phyloP scores from a whole-genome alignment of 2,797 vertebrate species.

The Sylvia borin region DNA sequence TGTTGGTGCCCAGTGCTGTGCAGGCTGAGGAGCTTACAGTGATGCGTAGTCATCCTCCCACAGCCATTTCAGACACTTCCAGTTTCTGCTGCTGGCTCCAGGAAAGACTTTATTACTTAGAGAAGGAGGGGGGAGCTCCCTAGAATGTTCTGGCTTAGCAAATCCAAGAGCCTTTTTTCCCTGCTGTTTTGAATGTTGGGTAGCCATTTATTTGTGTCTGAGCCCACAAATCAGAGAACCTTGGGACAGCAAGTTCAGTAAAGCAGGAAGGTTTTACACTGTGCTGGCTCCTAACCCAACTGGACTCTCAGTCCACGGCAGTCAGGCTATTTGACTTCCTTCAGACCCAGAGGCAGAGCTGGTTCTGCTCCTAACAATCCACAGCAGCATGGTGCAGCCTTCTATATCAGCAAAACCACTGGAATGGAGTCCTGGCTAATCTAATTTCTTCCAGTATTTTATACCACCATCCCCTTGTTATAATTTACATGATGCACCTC shows the following conservation, averaged over 20 bases:
- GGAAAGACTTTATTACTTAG: background rate
- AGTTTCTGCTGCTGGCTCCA: background rate
- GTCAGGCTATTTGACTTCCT: background rate
- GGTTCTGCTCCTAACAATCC: background rate
- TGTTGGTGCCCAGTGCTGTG: rapidly evolving
- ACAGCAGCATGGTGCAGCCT: background rate
- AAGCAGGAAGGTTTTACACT: background rate
- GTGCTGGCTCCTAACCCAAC: rapidly evolving
- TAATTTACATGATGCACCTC: background rate
- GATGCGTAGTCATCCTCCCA: background rate
- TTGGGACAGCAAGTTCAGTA: background rate
- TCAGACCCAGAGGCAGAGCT: background rate
- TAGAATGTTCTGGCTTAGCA: background rate
- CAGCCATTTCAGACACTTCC: background rate
- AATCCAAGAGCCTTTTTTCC: background rate
- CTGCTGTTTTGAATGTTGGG: background rate
- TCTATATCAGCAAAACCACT: background rate
- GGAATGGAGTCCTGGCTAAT: background rate
- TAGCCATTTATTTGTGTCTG: background rate
- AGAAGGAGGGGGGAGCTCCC: background rate
- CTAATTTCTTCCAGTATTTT: background rate
- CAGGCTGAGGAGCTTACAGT: rapidly evolving
- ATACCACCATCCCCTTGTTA: background rate
- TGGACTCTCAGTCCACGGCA: background rate
- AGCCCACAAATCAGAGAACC: background rate